Conservation (phyloP, 2,797 vertebrate genomes). For the Phoebastria nigripes region DNA sequence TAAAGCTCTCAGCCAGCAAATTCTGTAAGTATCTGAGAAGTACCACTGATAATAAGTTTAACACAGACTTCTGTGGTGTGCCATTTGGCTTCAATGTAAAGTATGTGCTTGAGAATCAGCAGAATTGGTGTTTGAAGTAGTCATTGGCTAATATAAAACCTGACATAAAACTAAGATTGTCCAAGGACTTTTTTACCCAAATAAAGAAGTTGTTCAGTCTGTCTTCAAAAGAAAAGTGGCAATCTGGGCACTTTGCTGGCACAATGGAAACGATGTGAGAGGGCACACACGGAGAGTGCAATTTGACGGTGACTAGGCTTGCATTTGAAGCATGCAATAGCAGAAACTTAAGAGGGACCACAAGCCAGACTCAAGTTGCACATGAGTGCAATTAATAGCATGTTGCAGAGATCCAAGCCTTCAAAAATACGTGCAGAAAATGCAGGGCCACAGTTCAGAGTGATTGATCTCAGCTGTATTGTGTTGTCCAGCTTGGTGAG, state of each 20-base stretch:
- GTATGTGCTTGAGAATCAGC: background rate
- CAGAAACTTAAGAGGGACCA: background rate
- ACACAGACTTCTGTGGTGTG: background rate
- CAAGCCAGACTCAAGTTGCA: background rate
- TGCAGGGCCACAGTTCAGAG: background rate
- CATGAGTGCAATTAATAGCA: background rate
- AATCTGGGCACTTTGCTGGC: background rate
- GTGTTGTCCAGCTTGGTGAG: background rate
- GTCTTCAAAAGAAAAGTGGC: background rate
- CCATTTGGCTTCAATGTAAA: background rate
- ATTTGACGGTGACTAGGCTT: accelerated
- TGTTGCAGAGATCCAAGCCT: background rate
- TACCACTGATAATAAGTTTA: background rate
- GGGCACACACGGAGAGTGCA: background rate
- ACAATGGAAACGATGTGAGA: background rate
- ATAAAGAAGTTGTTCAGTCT: background rate
- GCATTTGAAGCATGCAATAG: background rate
- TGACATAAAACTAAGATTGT: background rate
- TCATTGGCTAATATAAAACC: background rate
- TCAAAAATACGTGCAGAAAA: background rate
- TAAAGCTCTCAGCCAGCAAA: background rate
- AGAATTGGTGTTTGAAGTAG: background rate
- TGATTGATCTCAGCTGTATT: background rate
- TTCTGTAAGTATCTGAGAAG: background rate
- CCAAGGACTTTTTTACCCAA: background rate